Evolutionary conservation across 2,888 invertebrate genomes (phyloP).

Genomic region (Lochmaea capreae): DNA sequence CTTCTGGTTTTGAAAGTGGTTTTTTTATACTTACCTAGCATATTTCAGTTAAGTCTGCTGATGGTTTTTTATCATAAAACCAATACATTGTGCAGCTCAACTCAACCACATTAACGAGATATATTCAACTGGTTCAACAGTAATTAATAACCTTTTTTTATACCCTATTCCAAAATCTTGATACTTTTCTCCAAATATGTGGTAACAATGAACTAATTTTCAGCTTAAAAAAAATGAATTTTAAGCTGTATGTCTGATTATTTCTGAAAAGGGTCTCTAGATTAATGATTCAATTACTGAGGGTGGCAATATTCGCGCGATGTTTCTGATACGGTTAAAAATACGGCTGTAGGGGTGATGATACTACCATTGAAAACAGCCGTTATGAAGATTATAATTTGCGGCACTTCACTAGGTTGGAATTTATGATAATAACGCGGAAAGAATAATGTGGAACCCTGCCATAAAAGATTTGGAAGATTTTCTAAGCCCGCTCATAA

Average conservation of each 20-base stretch:
- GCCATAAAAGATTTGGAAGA: slow-evolving; percentile 24
- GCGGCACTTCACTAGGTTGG: slow-evolving; percentile 32
- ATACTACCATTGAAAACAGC: slow-evolving; percentile 32
- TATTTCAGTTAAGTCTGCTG: too few species aligned
- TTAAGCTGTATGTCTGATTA: slow-evolving; percentile 24
- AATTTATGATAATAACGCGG: slow-evolving; percentile 34
- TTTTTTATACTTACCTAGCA: too few species aligned
- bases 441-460: slow-evolving; percentile 23
- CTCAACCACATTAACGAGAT: background rate
- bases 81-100: too few species aligned
- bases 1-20: too few species aligned
- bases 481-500: slow-evolving; percentile 23
- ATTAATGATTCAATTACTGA: slow-evolving; percentile 35
- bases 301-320: slow-evolving; percentile 33
- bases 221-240: slow-evolving; percentile 19
- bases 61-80: too few species aligned
- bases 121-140: background rate
- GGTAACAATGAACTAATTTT: slow-evolving; percentile 27
- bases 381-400: slow-evolving; percentile 32
- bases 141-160: background rate
- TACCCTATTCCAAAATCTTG: background rate
- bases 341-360: slow-evolving; percentile 23
- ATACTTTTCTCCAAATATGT: slow-evolving; percentile 15
- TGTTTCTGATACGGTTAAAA: slow-evolving; percentile 33
- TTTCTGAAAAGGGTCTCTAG: slow-evolving; percentile 28